Percentiles rank a stretch among this genome's conserved stretches.
Conservation (phyloP, 1,140 invertebrate genomes). For the Aphis craccivora region DNA sequence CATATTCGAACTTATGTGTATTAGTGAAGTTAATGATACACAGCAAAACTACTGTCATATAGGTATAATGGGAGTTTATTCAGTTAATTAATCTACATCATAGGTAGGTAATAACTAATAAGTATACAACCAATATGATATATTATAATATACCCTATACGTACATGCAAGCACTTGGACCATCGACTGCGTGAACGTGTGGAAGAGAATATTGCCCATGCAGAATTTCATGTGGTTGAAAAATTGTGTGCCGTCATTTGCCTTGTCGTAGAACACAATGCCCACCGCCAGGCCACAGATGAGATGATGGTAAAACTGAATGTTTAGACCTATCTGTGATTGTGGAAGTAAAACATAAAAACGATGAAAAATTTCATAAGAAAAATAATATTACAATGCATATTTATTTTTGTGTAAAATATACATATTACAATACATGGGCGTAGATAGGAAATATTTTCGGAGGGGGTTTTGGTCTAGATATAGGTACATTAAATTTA, state of each 20-base stretch:
- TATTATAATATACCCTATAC: constrained; percentile 48
- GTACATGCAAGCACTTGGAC: constrained; percentile 66
- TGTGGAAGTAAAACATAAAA: constrained; percentile 52
- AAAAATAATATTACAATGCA: not conserved
- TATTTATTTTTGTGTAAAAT: not conserved
- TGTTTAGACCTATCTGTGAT: constrained; percentile 66
- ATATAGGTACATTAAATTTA: too few relatives aligned
- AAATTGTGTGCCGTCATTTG: constrained; percentile 71
- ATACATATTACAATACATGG: not conserved
- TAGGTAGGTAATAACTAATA: too few relatives aligned
- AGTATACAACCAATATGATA: not conserved
- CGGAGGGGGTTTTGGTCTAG: too few relatives aligned
- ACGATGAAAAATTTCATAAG: not conserved
- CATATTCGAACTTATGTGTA: too few relatives aligned
- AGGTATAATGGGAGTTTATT: too few relatives aligned
- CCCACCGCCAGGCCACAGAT: constrained; percentile 69
- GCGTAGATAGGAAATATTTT: too few relatives aligned
- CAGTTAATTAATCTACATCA: too few relatives aligned
- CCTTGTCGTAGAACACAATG: constrained; percentile 69
- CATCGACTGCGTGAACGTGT: constrained; percentile 73
- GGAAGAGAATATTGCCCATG: constrained; percentile 71
- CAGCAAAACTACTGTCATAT: too few relatives aligned
- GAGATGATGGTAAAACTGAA: constrained; percentile 70
- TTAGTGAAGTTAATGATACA: too few relatives aligned
- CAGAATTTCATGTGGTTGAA: constrained; percentile 74